These are phyloP conservation scores for Probosciger aterrimus DNA, from an alignment of 2,113 vertebrate genomes.

Conservation along the genomic window DNA sequence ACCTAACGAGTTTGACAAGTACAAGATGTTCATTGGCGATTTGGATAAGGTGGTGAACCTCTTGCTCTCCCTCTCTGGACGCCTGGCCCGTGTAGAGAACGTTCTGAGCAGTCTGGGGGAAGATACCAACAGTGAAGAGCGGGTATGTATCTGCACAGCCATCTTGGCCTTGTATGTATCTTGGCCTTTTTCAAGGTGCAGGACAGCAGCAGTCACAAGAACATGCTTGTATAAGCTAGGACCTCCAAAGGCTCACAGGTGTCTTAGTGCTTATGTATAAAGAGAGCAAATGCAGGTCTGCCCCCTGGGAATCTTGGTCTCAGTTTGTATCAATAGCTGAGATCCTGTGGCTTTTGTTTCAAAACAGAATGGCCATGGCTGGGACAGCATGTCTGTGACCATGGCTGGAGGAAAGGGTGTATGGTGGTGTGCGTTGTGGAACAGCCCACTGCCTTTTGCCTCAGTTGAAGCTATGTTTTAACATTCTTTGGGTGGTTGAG, in stretches of 20 bases:
- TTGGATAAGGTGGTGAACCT: slow-evolving; percentile 94
- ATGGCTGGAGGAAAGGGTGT: neutral
- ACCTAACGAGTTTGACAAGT: slow-evolving; percentile 92
- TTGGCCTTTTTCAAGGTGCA: accelerated
- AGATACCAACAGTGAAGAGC: slow-evolving; percentile 77
- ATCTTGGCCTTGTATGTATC: neutral
- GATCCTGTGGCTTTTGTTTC: neutral
- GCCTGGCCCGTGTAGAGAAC: slow-evolving; percentile 88
- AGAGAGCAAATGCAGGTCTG: neutral
- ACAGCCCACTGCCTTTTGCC: neutral
- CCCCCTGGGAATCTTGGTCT: neutral
- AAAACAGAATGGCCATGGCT: accelerated
- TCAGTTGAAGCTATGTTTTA: neutral
- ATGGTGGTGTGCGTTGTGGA: accelerated
- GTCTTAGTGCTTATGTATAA: accelerated
- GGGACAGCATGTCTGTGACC: neutral
- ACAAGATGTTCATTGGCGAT: slow-evolving; percentile 93
- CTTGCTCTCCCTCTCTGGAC: slow-evolving; percentile 91
- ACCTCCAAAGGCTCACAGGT: neutral
- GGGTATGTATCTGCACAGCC: slow-evolving; percentile 73
- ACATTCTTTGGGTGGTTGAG: neutral
- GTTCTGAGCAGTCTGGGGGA: slow-evolving; percentile 77
- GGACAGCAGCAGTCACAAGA: neutral
- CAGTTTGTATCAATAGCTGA: accelerated
- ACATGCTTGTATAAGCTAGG: accelerated